Percentiles rank a stretch among this genome's conserved stretches.
Evolutionary conservation across 2,113 vertebrate genomes (phyloP).

Genomic region (Coryphaenoides rupestris): DNA sequence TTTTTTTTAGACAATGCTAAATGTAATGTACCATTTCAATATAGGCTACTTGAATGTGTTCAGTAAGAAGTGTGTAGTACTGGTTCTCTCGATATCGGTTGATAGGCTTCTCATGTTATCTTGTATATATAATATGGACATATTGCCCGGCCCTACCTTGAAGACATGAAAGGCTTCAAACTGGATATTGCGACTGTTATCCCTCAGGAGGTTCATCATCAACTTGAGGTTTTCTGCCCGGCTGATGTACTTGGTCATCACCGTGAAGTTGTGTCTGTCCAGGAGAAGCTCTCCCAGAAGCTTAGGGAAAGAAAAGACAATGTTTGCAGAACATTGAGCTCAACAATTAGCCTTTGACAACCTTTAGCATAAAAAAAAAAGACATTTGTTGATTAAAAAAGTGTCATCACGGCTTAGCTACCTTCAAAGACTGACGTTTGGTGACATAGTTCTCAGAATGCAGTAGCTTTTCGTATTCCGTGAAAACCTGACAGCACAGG

Average conservation of each 20-base stretch:
- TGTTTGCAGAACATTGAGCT: too few species aligned
- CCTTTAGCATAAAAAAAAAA: too few species aligned
- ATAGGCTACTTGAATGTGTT: too few species aligned
- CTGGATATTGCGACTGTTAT: conserved; percentile 97
- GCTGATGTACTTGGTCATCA: conserved; percentile 97
- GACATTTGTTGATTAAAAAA: neutral
- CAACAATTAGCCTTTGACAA: too few species aligned
- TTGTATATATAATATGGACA: too few species aligned
- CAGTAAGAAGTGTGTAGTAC: too few species aligned
- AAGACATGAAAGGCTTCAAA: conserved; percentile 98
- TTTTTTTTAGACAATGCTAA: too few species aligned
- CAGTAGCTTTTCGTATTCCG: conserved; percentile 95
- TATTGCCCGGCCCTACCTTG: too few species aligned
- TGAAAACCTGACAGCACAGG: conserved; percentile 82
- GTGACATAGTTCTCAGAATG: conserved; percentile 97
- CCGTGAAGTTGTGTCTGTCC: conserved; percentile 92
- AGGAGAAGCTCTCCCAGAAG: conserved; percentile 92
- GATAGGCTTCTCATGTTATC: too few species aligned
- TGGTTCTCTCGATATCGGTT: too few species aligned
- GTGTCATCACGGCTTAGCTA: conserved; percentile 61
- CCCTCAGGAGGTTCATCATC: conserved; percentile 95
- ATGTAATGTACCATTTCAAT: too few species aligned
- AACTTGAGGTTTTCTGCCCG: conserved; percentile 94
- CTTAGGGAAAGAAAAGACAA: conserved; percentile 51
- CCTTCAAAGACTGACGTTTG: conserved; percentile 97